Conservation (phyloP, 2,888 invertebrate genomes). For the Drosophila trichaetosa region DNA sequence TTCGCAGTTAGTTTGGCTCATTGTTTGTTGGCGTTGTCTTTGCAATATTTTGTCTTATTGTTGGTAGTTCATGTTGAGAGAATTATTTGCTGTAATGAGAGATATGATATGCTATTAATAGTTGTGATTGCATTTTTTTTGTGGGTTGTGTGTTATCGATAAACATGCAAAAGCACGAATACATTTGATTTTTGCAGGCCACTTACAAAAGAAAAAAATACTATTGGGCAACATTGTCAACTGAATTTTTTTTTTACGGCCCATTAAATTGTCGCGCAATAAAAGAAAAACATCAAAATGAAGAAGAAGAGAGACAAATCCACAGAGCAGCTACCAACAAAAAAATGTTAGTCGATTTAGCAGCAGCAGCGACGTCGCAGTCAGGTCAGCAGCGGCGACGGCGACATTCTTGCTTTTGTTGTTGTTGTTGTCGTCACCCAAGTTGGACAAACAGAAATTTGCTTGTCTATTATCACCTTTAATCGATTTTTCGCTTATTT, state of each 20-base stretch:
- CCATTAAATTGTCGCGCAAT: conserved; percentile 51
- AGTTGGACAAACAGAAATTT: conserved; percentile 78
- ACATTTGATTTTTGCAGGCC: conserved; percentile 28
- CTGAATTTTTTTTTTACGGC: conserved; percentile 52
- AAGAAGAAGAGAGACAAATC: conserved; percentile 22
- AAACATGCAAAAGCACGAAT: conserved; percentile 13
- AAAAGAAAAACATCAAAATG: conserved; percentile 18
- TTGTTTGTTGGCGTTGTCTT: conserved; percentile 25
- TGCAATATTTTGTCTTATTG: conserved; percentile 47
- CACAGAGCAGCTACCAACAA: conserved; percentile 28
- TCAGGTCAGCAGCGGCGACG: conserved; percentile 45
- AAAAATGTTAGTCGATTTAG: conserved; percentile 25
- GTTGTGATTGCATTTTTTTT: conserved; percentile 1
- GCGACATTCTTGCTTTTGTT: neutral
- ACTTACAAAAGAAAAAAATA: conserved; percentile 19
- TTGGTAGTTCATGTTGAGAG: conserved; percentile 24
- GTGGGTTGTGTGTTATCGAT: conserved; percentile 37
- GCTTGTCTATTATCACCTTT: conserved; percentile 82
- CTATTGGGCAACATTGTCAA: conserved; percentile 36
- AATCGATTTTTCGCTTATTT: conserved; percentile 82
- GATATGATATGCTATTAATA: conserved; percentile 4
- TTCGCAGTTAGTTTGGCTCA: conserved; percentile 22
- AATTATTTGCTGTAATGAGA: neutral
- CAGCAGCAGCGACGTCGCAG: conserved; percentile 34
- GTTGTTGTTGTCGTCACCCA: conserved; percentile 60